A percentile compares a stretch with the other conserved stretches of the same genome.
Evolutionary conservation across 92 coral and sea anemone species (phyloP).

Genomic region (Zoanthus gigantus): DNA sequence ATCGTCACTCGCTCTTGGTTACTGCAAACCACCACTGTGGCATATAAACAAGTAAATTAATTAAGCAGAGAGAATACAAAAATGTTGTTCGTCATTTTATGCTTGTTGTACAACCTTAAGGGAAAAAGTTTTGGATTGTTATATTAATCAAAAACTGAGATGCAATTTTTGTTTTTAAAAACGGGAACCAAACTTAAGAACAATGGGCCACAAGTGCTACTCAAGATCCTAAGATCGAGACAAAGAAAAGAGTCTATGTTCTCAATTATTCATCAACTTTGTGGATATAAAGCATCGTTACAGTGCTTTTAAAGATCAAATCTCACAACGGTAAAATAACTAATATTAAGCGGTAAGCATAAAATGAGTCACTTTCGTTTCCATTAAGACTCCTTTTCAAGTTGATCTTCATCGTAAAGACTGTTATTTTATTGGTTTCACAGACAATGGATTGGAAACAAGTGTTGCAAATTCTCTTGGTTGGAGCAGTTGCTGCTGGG

Average conservation of each 20-base stretch:
- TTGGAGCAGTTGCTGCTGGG: neutral
- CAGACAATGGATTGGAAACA: constrained; percentile 45
- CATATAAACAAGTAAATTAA: too few species aligned
- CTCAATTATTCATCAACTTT: constrained; percentile 39
- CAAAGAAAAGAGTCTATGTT: constrained; percentile 16
- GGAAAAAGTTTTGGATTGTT: too few species aligned
- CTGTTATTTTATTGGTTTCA: neutral
- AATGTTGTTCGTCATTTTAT: too few species aligned
- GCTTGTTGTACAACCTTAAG: too few species aligned
- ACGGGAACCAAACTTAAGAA: constrained; percentile 25
- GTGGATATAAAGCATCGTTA: constrained; percentile 23
- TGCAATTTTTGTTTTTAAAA: neutral
- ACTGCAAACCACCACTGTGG: too few species aligned
- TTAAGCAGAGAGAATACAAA: too few species aligned
- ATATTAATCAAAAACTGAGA: neutral
- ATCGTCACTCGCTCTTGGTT: too few species aligned
- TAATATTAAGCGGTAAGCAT: constrained; percentile 29
- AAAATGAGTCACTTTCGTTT: neutral
- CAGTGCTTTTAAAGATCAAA: constrained; percentile 21
- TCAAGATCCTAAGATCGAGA: constrained; percentile 15
- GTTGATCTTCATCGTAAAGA: neutral
- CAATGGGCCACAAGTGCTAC: constrained; percentile 39
- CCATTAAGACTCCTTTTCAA: neutral
- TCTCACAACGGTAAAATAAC: constrained; percentile 7
- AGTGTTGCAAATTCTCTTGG: neutral